These are phyloP conservation scores for Drosophila anceps DNA, from an alignment of 2,888 invertebrate species.

Conservation along the genomic window DNA sequence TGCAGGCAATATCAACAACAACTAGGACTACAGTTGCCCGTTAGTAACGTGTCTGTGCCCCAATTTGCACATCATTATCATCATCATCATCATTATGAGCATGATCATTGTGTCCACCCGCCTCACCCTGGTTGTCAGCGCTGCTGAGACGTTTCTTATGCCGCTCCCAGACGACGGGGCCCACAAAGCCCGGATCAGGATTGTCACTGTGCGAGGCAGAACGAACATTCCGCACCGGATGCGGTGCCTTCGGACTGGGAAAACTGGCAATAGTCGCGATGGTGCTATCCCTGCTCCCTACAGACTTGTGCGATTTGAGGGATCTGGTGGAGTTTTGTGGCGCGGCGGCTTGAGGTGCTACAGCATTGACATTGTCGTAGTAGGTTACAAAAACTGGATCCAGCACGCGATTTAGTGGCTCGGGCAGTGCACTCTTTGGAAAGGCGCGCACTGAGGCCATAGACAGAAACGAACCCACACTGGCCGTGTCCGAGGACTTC, in stretches of 20 bases:
- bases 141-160: constrained; percentile 88
- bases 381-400: constrained; percentile 92
- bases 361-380: constrained; percentile 86
- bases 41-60: constrained; percentile 75
- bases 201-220: constrained; percentile 90
- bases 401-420: constrained; percentile 91
- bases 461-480: constrained; percentile 92
- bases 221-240: constrained; percentile 63
- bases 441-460: constrained; percentile 95
- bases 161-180: constrained; percentile 93
- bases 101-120: constrained; percentile 59
- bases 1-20: constrained; percentile 53
- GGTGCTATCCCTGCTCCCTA: constrained; percentile 66
- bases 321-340: constrained; percentile 57
- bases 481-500: constrained; percentile 86
- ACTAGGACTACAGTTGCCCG: constrained; percentile 65
- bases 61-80: constrained; percentile 70
- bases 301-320: constrained; percentile 61
- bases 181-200: constrained; percentile 93
- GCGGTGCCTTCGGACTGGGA: constrained; percentile 81
- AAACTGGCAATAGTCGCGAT: constrained; percentile 78
- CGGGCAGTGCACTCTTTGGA: constrained; percentile 91
- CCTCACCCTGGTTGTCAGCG: constrained; percentile 73
- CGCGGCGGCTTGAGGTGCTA: constrained; percentile 47
- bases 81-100: constrained; percentile 64